Evolutionary conservation across 2,888 invertebrate species (phyloP).

Genomic region (Drepanosiphum platanoidis): DNA sequence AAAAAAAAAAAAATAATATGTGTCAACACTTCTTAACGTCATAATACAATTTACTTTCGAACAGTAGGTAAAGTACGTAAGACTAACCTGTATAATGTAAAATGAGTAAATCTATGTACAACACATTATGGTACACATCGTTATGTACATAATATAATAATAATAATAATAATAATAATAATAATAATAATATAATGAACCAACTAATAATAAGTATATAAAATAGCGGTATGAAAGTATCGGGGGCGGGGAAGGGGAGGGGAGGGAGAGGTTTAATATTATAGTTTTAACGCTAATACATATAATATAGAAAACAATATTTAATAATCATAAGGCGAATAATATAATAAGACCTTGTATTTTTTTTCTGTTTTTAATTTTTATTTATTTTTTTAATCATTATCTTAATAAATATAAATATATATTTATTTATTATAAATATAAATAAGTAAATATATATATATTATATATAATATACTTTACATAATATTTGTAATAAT

Average conservation of each 20-base stretch:
- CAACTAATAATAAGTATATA: slow-evolving; percentile 61
- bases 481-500: slow-evolving; percentile 35
- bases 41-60: slow-evolving; percentile 56
- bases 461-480: slow-evolving; percentile 4
- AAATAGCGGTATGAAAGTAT: slow-evolving; percentile 44
- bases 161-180: slow-evolving; percentile 7
- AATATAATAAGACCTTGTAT: slow-evolving; percentile 58
- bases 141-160: slow-evolving; percentile 49
- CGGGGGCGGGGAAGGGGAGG: too few relatives aligned
- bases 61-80: slow-evolving; percentile 56
- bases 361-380: slow-evolving; percentile 45
- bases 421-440: neutral
- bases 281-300: slow-evolving; percentile 42
- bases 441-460: slow-evolving; percentile 14
- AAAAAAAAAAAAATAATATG: slow-evolving; percentile 1
- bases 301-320: slow-evolving; percentile 51
- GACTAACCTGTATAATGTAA: slow-evolving; percentile 56
- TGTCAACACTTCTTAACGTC: slow-evolving; percentile 59
- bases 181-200: slow-evolving; percentile 50
- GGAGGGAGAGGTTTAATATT: slow-evolving; percentile 25
- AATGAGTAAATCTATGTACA: slow-evolving; percentile 61
- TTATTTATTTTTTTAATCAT: slow-evolving; percentile 23
- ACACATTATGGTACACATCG: slow-evolving; percentile 50
- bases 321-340: slow-evolving; percentile 41
- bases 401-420: slow-evolving; percentile 23